Evolutionary conservation across 2,888 invertebrate genomes (phyloP).

Genomic region (Drosophila ochracea): DNA sequence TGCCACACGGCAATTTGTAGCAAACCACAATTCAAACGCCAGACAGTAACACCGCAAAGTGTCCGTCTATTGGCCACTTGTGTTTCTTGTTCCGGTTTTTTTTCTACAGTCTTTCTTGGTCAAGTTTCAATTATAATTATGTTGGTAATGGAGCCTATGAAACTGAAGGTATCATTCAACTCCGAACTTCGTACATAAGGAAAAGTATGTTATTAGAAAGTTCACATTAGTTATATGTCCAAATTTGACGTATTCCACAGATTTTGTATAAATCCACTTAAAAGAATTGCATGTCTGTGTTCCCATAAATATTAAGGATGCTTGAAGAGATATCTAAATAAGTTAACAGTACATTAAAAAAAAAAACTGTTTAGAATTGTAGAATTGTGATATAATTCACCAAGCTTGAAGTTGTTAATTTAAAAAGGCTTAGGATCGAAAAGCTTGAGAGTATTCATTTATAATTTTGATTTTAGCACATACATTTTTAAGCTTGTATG

Average conservation of each 20-base stretch:
- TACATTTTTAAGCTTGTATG: too few relatives aligned
- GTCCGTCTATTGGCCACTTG: neutral
- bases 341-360: neutral
- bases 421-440: neutral
- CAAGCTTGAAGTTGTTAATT: neutral
- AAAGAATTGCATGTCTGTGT: neutral
- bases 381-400: neutral
- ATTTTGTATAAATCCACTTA: neutral
- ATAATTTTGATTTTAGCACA: too few relatives aligned
- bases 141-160: neutral
- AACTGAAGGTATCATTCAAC: neutral
- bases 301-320: neutral
- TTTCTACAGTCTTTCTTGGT: neutral
- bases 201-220: neutral
- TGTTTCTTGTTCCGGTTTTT: neutral
- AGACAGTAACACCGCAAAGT: neutral
- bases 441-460: too few relatives aligned
- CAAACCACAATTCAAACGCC: constrained; percentile 1
- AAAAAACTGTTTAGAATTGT: neutral
- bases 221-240: neutral
- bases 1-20: constrained; percentile 29
- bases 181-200: neutral
- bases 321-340: neutral
- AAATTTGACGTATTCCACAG: neutral
- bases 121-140: neutral